phyloP scores from a whole-genome alignment of 2,113 vertebrate species.

The Carassius auratus region DNA sequence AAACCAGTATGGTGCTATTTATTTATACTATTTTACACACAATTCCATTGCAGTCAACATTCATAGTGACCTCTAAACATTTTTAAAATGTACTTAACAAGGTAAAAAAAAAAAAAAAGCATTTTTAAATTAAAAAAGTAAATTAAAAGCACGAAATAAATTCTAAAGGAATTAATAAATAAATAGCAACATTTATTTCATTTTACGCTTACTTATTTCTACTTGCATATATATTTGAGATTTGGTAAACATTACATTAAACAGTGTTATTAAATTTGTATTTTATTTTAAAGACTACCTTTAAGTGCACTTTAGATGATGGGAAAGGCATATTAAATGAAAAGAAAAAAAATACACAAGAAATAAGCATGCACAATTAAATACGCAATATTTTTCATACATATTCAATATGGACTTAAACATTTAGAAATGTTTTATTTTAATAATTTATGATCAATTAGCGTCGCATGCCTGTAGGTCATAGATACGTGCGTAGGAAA shows the following conservation, averaged over 20 bases:
- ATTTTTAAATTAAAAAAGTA: too few species aligned
- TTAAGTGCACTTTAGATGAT: not conserved
- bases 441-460: too few species aligned
- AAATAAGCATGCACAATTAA: not conserved
- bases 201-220: too few species aligned
- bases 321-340: not conserved
- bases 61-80: too few species aligned
- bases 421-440: not conserved
- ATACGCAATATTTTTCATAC: not conserved
- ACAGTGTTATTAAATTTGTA: not conserved
- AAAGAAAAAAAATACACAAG: not conserved
- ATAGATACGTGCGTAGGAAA: too few species aligned
- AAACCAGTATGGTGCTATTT: not conserved
- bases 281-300: not conserved
- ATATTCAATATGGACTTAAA: not conserved
- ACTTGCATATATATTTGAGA: too few species aligned
- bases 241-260: not conserved
- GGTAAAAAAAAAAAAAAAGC: too few species aligned
- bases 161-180: too few species aligned
- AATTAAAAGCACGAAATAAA: too few species aligned
- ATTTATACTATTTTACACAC: not conserved
- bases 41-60: not conserved
- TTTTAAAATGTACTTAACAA: too few species aligned
- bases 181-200: too few species aligned
- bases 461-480: too few species aligned